Conservation (phyloP, 1,140 invertebrate genomes). For the Drosophila chauvacae region DNA sequence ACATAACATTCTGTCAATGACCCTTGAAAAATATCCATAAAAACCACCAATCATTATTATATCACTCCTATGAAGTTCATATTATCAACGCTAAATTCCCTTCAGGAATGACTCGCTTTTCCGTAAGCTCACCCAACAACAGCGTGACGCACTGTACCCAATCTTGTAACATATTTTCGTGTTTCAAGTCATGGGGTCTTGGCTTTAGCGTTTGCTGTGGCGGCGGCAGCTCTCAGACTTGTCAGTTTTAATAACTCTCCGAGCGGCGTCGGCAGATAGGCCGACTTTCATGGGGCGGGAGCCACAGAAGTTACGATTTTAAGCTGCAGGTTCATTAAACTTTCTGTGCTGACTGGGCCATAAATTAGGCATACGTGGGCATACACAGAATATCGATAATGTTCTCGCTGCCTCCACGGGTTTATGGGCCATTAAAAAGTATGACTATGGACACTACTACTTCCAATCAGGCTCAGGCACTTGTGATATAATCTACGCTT, state of each 20-base stretch:
- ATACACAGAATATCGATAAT: slow-evolving; percentile 46
- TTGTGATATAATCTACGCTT: slow-evolving; percentile 64
- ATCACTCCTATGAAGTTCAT: not conserved
- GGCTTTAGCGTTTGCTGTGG: slow-evolving; percentile 15
- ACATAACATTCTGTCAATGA: not conserved
- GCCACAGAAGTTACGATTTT: slow-evolving; percentile 40
- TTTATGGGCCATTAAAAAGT: slow-evolving; percentile 61
- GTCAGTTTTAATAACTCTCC: slow-evolving; percentile 52
- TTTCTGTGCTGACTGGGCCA: slow-evolving; percentile 51
- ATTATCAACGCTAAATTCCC: not conserved
- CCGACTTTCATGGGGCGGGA: slow-evolving; percentile 28
- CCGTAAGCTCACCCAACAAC: not conserved
- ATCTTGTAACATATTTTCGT: slow-evolving; percentile 18
- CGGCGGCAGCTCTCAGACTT: slow-evolving; percentile 19
- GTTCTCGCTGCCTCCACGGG: slow-evolving; percentile 6
- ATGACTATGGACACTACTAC: slow-evolving; percentile 45
- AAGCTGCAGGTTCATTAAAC: slow-evolving; percentile 70
- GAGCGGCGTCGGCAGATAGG: slow-evolving; percentile 19
- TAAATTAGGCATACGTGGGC: slow-evolving; percentile 54
- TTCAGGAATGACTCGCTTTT: slow-evolving; percentile 8
- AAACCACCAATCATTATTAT: not conserved
- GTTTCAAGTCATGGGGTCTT: slow-evolving; percentile 18
- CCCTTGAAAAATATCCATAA: not conserved
- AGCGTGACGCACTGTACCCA: slow-evolving; percentile 29
- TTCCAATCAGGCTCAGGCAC: slow-evolving; percentile 21